Evolutionary conservation across 2,888 invertebrate genomes (phyloP).

Genomic region (Creontiades dilutus): DNA sequence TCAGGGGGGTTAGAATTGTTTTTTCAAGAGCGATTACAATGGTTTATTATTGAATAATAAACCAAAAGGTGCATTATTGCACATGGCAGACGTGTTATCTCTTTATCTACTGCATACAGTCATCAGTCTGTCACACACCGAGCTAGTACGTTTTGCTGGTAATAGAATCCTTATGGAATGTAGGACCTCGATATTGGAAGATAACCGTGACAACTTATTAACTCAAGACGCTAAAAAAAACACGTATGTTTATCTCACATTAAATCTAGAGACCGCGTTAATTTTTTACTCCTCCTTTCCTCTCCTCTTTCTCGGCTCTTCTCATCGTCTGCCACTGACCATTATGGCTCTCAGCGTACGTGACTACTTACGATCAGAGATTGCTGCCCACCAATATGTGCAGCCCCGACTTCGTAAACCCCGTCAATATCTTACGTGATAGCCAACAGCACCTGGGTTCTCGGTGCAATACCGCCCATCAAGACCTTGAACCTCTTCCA

Average conservation of each 20-base stretch:
- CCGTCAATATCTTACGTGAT: constrained; percentile 55
- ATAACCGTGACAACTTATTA: constrained; percentile 31
- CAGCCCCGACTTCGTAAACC: constrained; percentile 20
- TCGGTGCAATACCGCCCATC: constrained; percentile 37
- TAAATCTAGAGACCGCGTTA: constrained; percentile 14
- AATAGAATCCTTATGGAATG: not conserved
- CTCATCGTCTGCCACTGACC: constrained; percentile 12
- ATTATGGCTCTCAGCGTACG: constrained; percentile 40
- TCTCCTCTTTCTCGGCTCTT: not conserved
- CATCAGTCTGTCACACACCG: not conserved
- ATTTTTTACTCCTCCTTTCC: not conserved
- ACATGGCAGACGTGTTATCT: too few species aligned
- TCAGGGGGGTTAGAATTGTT: too few species aligned
- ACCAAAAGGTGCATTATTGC: too few species aligned
- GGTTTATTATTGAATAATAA: too few species aligned
- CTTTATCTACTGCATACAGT: too few species aligned
- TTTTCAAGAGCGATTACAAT: too few species aligned
- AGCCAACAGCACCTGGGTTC: constrained; percentile 8
- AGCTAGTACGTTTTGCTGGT: not conserved
- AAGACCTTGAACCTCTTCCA: constrained; percentile 29
- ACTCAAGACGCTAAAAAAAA: constrained; percentile 11
- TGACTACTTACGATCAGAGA: constrained; percentile 49
- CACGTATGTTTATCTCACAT: constrained; percentile 11
- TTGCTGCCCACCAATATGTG: constrained; percentile 25
- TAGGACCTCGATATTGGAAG: not conserved